A percentile compares a stretch with the other conserved stretches of the same genome.
Conservation (phyloP, 2,113 vertebrate genomes). For the Pristiophorus japonicus region DNA sequence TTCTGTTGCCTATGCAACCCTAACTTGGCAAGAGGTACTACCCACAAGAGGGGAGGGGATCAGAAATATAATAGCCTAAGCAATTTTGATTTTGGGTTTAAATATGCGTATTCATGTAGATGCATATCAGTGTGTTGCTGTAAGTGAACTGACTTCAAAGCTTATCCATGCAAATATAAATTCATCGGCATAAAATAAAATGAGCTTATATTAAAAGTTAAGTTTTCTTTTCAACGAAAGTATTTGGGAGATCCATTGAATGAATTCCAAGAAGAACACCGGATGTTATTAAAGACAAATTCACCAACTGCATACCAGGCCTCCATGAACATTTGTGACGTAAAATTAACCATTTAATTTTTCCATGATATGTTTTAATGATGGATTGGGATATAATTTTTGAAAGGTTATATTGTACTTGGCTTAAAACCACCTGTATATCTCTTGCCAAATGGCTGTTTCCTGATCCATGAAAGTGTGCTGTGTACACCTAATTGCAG, state of each 20-base stretch:
- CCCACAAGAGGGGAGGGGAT: not conserved
- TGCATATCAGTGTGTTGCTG: not conserved
- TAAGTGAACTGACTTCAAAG: not conserved
- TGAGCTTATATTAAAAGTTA: not conserved
- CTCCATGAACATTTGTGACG: not conserved
- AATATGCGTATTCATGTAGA: not conserved
- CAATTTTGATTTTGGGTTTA: not conserved
- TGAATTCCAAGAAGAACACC: slow-evolving; percentile 12
- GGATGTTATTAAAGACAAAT: slow-evolving; percentile 22
- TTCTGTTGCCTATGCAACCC: not conserved
- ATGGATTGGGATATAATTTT: not conserved
- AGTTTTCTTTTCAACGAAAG: not conserved
- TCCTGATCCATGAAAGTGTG: slow-evolving; percentile 27
- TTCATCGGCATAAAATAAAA: not conserved
- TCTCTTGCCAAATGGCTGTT: not conserved
- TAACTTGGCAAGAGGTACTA: not conserved
- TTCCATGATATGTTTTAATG: slow-evolving; percentile 14
- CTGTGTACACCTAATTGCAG: not conserved
- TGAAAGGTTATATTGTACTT: slow-evolving; percentile 26
- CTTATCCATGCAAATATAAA: slow-evolving; percentile 1
- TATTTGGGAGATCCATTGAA: slow-evolving; percentile 13
- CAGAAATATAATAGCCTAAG: not conserved
- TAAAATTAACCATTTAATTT: slow-evolving; percentile 24
- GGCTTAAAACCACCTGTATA: slow-evolving; percentile 8
- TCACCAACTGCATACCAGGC: not conserved